Percentiles rank a stretch among this genome's conserved stretches.
Conservation (phyloP, 2,888 invertebrate species). For the Ctenicera cuprea region DNA sequence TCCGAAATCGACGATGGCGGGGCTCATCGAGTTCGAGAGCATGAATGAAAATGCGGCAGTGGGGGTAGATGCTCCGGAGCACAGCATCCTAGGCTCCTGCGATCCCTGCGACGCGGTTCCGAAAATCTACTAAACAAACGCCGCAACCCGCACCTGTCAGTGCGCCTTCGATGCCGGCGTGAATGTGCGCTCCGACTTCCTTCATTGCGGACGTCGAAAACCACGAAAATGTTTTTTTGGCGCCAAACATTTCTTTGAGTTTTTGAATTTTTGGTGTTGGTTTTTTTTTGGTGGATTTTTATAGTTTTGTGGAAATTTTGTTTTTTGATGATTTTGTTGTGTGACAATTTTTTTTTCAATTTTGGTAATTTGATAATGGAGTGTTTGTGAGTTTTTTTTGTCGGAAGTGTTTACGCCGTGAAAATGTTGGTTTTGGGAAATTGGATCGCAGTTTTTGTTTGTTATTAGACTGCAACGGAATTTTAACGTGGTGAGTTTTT, state of each 20-base stretch:
- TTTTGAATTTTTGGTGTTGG: not conserved
- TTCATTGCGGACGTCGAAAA: constrained; percentile 5
- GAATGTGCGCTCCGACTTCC: constrained; percentile 8
- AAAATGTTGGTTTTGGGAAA: no score
- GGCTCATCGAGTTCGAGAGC: constrained; percentile 36
- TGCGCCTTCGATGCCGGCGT: constrained; percentile 41
- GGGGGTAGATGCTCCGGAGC: constrained; percentile 48
- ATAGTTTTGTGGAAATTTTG: not conserved
- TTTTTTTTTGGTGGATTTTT: not conserved
- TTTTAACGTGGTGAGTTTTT: not conserved
- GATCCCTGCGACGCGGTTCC: constrained; percentile 51
- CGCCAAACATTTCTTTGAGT: not conserved
- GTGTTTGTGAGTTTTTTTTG: no score
- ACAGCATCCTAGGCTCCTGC: constrained; percentile 50
- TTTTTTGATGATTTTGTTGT: not conserved
- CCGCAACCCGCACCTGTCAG: constrained; percentile 51
- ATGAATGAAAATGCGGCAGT: constrained; percentile 44
- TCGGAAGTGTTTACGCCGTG: no score
- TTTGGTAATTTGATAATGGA: no score
- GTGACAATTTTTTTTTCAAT: not conserved
- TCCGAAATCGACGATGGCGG: constrained; percentile 33
- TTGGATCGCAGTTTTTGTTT: no score
- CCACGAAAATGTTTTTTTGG: constrained; percentile 20
- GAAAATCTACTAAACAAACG: constrained; percentile 50
- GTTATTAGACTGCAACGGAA: no score